phyloP scores from a whole-genome alignment of 1,140 invertebrate species.

The Pseudomyrmex gracilis region DNA sequence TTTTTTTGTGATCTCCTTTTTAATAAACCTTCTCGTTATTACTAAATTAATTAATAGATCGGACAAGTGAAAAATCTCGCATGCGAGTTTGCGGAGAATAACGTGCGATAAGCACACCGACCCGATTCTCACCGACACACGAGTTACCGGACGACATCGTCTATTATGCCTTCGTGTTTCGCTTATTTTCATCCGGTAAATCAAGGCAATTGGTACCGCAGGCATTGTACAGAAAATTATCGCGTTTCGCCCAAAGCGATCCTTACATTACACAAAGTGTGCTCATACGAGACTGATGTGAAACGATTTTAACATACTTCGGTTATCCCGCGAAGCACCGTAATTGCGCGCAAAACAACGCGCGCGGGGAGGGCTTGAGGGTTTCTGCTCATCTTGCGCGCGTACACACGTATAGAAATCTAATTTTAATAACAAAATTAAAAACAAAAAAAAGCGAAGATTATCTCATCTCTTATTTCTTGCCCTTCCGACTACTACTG shows the following conservation, averaged over 20 bases:
- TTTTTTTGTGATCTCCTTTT: neutral
- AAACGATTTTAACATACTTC: constrained; percentile 54
- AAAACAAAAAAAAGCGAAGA: neutral
- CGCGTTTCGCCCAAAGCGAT: constrained; percentile 55
- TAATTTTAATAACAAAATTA: constrained; percentile 60
- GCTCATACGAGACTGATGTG: constrained; percentile 49
- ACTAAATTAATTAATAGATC: constrained; percentile 47
- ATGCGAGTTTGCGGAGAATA: constrained; percentile 10
- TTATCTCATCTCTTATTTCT: neutral
- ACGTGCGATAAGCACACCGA: constrained; percentile 57
- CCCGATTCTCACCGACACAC: constrained; percentile 53
- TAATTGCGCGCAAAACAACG: constrained; percentile 54
- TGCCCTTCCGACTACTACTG: constrained; percentile 18
- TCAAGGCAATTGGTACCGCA: constrained; percentile 60
- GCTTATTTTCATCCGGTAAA: constrained; percentile 61
- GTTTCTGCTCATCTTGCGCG: constrained; percentile 27
- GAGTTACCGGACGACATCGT: constrained; percentile 55
- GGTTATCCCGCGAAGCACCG: constrained; percentile 37
- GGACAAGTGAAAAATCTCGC: constrained; percentile 43
- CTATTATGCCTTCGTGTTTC: constrained; percentile 55
- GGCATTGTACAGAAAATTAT: constrained; percentile 60
- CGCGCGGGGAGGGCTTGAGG: constrained; percentile 27
- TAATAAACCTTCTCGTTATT: constrained; percentile 47
- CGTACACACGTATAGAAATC: constrained; percentile 33
- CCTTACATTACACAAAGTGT: constrained; percentile 60